Evolutionary conservation across 2,888 invertebrate species (phyloP).

Genomic region (Pammene fasciana): DNA sequence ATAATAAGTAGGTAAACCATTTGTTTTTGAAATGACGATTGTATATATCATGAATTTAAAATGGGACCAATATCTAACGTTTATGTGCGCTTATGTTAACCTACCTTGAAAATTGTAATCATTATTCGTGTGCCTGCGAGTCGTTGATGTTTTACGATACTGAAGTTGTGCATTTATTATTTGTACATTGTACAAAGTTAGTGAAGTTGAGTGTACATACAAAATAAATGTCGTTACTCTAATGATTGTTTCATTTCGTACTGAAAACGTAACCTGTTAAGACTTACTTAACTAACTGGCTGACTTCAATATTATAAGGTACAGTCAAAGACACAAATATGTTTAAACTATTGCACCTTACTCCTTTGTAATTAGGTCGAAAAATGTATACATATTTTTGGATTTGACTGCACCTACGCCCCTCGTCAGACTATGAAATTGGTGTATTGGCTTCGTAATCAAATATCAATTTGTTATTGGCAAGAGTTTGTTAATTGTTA

Average conservation of each 20-base stretch:
- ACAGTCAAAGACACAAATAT: too few relatives aligned
- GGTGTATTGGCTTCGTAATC: neutral
- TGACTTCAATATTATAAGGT: neutral
- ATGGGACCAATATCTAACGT: conserved; percentile 74
- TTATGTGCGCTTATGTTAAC: conserved; percentile 61
- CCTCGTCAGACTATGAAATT: neutral
- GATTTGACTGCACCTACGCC: too few relatives aligned
- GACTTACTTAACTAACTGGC: neutral
- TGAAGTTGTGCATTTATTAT: conserved; percentile 84
- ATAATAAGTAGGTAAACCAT: conserved; percentile 16
- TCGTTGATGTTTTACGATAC: conserved; percentile 75
- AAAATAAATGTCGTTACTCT: conserved; percentile 80
- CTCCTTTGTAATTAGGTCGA: too few relatives aligned
- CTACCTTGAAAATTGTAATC: conserved; percentile 49
- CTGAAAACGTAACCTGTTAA: neutral
- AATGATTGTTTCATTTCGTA: conserved; percentile 48
- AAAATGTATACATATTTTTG: too few relatives aligned
- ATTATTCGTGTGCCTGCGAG: conserved; percentile 61
- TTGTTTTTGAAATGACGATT: conserved; percentile 16
- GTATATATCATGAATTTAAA: conserved; percentile 52
- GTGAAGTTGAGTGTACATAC: conserved; percentile 77
- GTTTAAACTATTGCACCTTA: too few relatives aligned
- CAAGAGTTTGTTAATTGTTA: too few relatives aligned
- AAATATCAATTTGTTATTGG: conserved; percentile 7
- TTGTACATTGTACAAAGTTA: conserved; percentile 79